A percentile compares a stretch with the other conserved stretches of the same genome.
phyloP scores from a whole-genome alignment of 1,140 invertebrate genomes.

The Drosophila funebris region DNA sequence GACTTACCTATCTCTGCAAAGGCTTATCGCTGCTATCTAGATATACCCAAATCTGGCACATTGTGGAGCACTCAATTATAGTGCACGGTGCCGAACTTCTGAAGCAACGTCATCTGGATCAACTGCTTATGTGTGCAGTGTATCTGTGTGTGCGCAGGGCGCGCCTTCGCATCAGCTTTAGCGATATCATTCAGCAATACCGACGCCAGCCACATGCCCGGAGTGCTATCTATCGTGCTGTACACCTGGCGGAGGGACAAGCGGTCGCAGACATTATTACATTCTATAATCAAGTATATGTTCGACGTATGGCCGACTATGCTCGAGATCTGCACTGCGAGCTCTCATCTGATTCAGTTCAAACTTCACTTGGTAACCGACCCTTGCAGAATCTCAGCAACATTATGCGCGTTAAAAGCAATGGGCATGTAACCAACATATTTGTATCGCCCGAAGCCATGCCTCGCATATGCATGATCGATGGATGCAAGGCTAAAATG shows the following conservation, averaged over 20 bases:
- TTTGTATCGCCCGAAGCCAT: slow-evolving; percentile 1
- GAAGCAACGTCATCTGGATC: slow-evolving; percentile 96
- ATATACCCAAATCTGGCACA: slow-evolving; percentile 96
- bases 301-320: slow-evolving; percentile 40
- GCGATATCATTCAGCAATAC: slow-evolving; percentile 96
- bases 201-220: slow-evolving; percentile 94
- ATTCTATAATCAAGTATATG: slow-evolving; percentile 60
- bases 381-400: slow-evolving; percentile 8
- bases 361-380: background rate
- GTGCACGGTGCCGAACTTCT: slow-evolving; percentile 86
- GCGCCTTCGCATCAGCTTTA: slow-evolving; percentile 87
- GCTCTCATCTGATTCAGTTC: background rate
- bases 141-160: slow-evolving; percentile 95
- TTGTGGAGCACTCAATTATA: slow-evolving; percentile 95
- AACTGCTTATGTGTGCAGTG: slow-evolving; percentile 97
- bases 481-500: slow-evolving; percentile 2
- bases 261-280: slow-evolving; percentile 41
- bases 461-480: slow-evolving; percentile 17
- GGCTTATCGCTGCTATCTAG: slow-evolving; percentile 89
- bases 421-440: slow-evolving; percentile 8
- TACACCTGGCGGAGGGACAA: slow-evolving; percentile 86
- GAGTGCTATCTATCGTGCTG: slow-evolving; percentile 94
- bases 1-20: slow-evolving; percentile 94
- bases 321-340: slow-evolving; percentile 17
- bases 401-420: slow-evolving; percentile 1